Evolutionary conservation across 2,797 vertebrate species (phyloP).

Genomic region (Furcifer pardalis): DNA sequence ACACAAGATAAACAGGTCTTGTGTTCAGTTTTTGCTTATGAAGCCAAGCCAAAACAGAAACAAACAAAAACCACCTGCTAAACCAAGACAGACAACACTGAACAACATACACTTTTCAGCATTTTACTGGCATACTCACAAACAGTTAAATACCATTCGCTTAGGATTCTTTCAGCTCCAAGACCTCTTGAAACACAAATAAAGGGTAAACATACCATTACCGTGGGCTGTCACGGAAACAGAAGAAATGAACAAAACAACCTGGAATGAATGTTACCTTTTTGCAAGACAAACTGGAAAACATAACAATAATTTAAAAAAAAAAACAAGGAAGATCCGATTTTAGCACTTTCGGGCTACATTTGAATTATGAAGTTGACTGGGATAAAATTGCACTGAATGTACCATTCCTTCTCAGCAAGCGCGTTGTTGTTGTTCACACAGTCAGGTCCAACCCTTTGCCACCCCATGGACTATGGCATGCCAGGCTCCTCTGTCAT

Average conservation of each 20-base stretch:
- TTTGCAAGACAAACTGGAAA: neutral
- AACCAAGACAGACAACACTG: neutral
- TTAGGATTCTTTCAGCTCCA: neutral
- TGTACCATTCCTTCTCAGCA: neutral
- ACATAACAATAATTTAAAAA: neutral
- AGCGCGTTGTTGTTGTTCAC: too few species aligned
- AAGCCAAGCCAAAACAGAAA: neutral
- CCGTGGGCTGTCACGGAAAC: neutral
- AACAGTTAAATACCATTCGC: neutral
- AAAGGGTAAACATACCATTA: neutral
- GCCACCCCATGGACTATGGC: too few species aligned
- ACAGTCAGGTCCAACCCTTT: too few species aligned
- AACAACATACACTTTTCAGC: constrained; percentile 3
- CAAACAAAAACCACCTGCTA: constrained; percentile 12
- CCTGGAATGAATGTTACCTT: neutral
- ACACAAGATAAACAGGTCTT: constrained; percentile 55
- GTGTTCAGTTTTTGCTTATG: constrained; percentile 36
- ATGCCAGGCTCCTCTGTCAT: too few species aligned
- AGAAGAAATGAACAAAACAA: neutral
- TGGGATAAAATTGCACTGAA: neutral
- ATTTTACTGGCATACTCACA: neutral
- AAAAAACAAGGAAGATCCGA: neutral
- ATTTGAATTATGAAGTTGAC: neutral
- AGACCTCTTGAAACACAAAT: neutral
- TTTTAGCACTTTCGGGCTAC: neutral